These are phyloP conservation scores for Drosophila eugracilis DNA, from an alignment of 1,140 invertebrate genomes.

Conservation along the genomic window DNA sequence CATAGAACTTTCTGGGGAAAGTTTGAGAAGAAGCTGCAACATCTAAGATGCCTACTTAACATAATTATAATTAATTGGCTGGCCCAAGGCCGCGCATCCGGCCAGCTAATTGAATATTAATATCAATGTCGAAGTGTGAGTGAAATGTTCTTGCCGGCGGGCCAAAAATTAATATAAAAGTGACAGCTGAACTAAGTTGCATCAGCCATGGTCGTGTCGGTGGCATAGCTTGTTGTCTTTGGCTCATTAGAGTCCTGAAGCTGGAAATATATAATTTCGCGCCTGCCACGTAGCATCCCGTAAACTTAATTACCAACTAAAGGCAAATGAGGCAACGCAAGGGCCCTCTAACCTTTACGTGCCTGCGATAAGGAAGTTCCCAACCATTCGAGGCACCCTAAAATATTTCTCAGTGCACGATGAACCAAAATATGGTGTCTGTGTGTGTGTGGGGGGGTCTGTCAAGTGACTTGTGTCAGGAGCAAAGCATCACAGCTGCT, in stretches of 20 bases:
- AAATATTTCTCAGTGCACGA: constrained; percentile 38
- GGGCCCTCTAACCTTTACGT: constrained; percentile 45
- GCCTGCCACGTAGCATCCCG: constrained; percentile 49
- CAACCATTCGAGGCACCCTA: background rate
- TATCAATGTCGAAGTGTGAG: constrained; percentile 70
- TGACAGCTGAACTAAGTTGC: constrained; percentile 55
- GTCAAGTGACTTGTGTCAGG: constrained; percentile 52
- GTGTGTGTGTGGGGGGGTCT: constrained; percentile 8
- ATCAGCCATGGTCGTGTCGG: too few relatives aligned
- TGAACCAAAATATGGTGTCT: constrained; percentile 12
- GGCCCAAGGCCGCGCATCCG: constrained; percentile 41
- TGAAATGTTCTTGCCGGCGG: constrained; percentile 36
- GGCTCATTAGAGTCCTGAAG: background rate
- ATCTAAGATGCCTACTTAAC: constrained; percentile 60
- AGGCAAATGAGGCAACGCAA: constrained; percentile 57
- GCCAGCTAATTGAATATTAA: constrained; percentile 77
- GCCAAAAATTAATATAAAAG: constrained; percentile 65
- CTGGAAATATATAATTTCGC: constrained; percentile 29
- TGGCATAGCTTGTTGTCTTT: constrained; percentile 5
- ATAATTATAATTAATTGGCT: constrained; percentile 77
- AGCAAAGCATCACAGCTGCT: constrained; percentile 35
- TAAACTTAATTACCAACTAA: constrained; percentile 73
- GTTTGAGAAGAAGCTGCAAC: constrained; percentile 35
- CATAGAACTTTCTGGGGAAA: constrained; percentile 22
- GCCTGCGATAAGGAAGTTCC: constrained; percentile 57